Conservation (phyloP, 2,797 vertebrate species). For the Cynodonichthys magdalenae region DNA sequence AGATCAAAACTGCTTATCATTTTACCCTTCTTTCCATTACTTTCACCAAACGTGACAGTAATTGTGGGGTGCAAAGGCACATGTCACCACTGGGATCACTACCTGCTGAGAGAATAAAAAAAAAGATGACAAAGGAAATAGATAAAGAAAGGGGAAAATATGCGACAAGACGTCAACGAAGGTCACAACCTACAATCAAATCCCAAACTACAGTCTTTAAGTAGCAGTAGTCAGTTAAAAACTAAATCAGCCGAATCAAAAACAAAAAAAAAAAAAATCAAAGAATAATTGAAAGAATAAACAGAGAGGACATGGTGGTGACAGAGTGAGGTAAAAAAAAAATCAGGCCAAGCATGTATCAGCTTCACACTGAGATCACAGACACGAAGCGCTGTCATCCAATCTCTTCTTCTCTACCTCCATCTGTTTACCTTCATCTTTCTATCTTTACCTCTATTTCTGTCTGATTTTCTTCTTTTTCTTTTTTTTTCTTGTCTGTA, state of each 20-base stretch:
- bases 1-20: slow-evolving; percentile 44
- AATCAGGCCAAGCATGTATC: slow-evolving; percentile 75
- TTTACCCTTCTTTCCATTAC: slow-evolving; percentile 39
- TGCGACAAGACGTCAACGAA: neutral
- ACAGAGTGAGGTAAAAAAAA: slow-evolving; percentile 50
- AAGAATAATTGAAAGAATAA: slow-evolving; percentile 21
- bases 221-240: slow-evolving; percentile 3
- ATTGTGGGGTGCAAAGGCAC: slow-evolving; percentile 52
- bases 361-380: slow-evolving; percentile 64
- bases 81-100: slow-evolving; percentile 58
- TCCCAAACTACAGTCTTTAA: slow-evolving; percentile 13
- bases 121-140: slow-evolving; percentile 34
- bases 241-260: slow-evolving; percentile 1
- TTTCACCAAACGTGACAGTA: slow-evolving; percentile 55
- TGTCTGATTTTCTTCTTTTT: slow-evolving; percentile 37
- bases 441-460: slow-evolving; percentile 54
- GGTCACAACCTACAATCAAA: slow-evolving; percentile 29
- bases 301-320: slow-evolving; percentile 20
- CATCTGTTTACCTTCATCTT: slow-evolving; percentile 51
- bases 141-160: slow-evolving; percentile 23
- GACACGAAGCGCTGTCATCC: slow-evolving; percentile 36
- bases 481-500: neutral
- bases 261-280: too few species aligned
- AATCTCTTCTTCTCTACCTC: slow-evolving; percentile 43
- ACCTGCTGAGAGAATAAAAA: slow-evolving; percentile 47